These are phyloP conservation scores for Rhamphomyia laevipes DNA, from an alignment of 2,888 invertebrate genomes.

Conservation along the genomic window DNA sequence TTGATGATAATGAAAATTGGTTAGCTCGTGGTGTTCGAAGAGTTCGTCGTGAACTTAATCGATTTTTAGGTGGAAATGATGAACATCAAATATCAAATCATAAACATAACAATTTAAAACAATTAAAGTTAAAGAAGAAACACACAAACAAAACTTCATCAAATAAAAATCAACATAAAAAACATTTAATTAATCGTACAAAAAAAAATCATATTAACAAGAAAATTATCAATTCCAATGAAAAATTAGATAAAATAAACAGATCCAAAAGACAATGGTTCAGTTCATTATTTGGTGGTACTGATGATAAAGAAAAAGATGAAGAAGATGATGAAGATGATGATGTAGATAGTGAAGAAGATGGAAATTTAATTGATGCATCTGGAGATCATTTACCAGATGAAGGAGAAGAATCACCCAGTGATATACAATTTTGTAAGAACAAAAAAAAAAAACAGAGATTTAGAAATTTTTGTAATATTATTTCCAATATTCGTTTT, in stretches of 20 bases:
- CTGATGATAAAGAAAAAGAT: conserved; percentile 11
- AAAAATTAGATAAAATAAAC: conserved; percentile 6
- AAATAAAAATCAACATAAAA: neutral
- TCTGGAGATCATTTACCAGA: neutral
- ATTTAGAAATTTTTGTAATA: neutral
- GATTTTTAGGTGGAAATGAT: conserved; percentile 22
- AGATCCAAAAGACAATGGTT: neutral
- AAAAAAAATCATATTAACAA: conserved; percentile 6
- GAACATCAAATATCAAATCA: conserved; percentile 2
- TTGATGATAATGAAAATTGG: conserved; percentile 20
- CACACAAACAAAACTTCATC: neutral
- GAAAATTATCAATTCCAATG: neutral
- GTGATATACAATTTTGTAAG: conserved; percentile 13
- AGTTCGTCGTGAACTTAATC: conserved; percentile 28
- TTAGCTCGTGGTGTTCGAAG: conserved; percentile 25
- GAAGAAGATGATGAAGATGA: conserved; percentile 12
- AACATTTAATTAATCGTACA: neutral
- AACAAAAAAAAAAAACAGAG: neutral
- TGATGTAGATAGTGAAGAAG: conserved; percentile 15
- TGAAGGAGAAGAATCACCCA: neutral
- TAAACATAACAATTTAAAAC: conserved; percentile 1
- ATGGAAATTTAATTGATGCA: neutral
- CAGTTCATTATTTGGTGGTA: conserved; percentile 12
- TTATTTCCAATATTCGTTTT: neutral
- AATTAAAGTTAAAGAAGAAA: conserved; percentile 7